These are phyloP conservation scores for Brachyopa scutellaris DNA, from an alignment of 2,888 invertebrate species.

Conservation along the genomic window DNA sequence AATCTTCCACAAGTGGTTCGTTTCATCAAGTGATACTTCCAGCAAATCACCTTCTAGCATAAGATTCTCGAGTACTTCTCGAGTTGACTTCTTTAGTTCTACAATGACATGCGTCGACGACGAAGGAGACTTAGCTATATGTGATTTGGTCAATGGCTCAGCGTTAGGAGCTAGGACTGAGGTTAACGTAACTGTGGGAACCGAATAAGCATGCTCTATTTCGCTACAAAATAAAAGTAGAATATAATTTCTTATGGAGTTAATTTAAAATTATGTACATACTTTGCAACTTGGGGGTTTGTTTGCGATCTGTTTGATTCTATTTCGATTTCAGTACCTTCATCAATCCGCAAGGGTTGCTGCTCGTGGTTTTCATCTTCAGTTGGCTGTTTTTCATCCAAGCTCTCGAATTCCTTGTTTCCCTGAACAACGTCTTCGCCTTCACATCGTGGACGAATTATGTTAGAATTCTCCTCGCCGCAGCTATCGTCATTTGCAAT, in stretches of 20 bases:
- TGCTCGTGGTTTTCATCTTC: neutral
- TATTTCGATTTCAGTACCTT: neutral
- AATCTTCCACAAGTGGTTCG: constrained; percentile 90
- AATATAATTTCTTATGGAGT: neutral
- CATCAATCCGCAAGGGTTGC: neutral
- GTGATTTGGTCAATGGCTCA: constrained; percentile 70
- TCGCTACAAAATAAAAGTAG: constrained; percentile 42
- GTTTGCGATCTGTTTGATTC: constrained; percentile 18
- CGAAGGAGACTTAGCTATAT: neutral
- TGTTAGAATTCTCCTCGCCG: constrained; percentile 31
- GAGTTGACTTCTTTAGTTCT: constrained; percentile 79
- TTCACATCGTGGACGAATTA: neutral
- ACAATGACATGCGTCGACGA: constrained; percentile 40
- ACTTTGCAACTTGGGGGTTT: neutral
- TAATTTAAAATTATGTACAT: neutral
- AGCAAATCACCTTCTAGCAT: constrained; percentile 96
- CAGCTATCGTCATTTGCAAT: constrained; percentile 50
- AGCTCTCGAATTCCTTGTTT: neutral
- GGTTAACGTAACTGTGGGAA: constrained; percentile 9
- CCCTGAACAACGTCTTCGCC: constrained; percentile 9
- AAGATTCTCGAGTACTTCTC: constrained; percentile 87
- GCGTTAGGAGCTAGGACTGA: neutral
- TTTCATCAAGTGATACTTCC: constrained; percentile 94
- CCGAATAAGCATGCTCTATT: constrained; percentile 73
- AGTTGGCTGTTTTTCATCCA: neutral